A percentile compares a stretch with the other conserved stretches of the same genome.
Evolutionary conservation across 2,888 invertebrate genomes (phyloP).

Genomic region (Mythimna pallens): DNA sequence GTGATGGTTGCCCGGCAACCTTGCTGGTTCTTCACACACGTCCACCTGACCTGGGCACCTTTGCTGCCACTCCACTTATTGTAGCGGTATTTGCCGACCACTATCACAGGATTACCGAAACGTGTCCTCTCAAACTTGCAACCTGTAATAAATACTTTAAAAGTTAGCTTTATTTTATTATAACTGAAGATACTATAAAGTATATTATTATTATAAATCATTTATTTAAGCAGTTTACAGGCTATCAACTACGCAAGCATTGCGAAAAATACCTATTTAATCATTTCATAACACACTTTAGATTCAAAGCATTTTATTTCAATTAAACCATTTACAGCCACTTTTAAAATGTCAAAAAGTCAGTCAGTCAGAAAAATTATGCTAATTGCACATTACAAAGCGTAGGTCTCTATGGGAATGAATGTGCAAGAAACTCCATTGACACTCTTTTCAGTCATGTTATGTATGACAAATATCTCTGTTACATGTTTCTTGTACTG

Average conservation of each 20-base stretch:
- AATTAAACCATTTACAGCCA: too few relatives aligned
- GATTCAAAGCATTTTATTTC: too few relatives aligned
- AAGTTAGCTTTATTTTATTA: background rate
- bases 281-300: background rate
- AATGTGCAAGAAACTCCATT: too few relatives aligned
- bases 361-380: too few relatives aligned
- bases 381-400: too few relatives aligned
- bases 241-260: background rate
- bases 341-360: too few relatives aligned
- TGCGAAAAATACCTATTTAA: background rate
- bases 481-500: too few relatives aligned
- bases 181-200: background rate
- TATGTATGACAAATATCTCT: too few relatives aligned
- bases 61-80: constrained; percentile 67
- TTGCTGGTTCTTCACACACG: constrained; percentile 67
- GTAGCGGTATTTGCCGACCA: constrained; percentile 70
- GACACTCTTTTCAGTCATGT: too few relatives aligned
- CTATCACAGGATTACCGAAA: constrained; percentile 82
- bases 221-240: background rate
- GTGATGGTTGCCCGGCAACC: constrained; percentile 72
- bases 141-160: constrained; percentile 33
- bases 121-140: constrained; percentile 74
- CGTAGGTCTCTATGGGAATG: too few relatives aligned
- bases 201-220: background rate
- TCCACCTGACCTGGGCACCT: constrained; percentile 69